Evolutionary conservation across 2,888 invertebrate species (phyloP), one percentile per base, ranked within the genome.

Genomic region (Apodemia zela): DNA sequence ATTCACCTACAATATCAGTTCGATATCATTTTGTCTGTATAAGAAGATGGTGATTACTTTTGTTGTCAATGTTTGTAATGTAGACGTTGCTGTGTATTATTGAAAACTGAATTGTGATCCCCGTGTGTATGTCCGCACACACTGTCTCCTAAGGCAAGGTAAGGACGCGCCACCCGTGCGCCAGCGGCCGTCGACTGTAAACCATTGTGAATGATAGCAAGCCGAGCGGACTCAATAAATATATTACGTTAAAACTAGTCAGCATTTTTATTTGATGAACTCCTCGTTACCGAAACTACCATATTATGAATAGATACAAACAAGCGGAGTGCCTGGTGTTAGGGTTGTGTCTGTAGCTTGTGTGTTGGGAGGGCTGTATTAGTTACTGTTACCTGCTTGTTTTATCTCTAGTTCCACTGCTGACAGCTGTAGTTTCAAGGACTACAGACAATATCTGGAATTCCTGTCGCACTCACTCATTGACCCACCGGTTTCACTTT

Each of bases 151-250:
- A 33, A 33, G 38, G 11, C 18, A 18, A 18, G 51, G 51, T n/a
- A n/a, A 51, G 49, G 10, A 18, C 4, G 21, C n/a, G n/a, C n/a
- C n/a, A n/a, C n/a, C n/a, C n/a, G 51, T 51, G 51, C 18, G 61
- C 15, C 51, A 10, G 18, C 47, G 38, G n/a, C 38, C 42, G 25
- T 3, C 42, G 33, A 35, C 25, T 61, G 57, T 51, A 18, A 33
- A 47, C n/a, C 58, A 70, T 66, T 68, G 69, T 67, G 64, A 67
- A 69, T 66, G 69, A 69, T 67, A 69, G 67, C 65, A 65, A 67
- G 49, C 62, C 63, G 70, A 71, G 69, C 68, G 69, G 68, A 67
- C 72, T 73, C 72, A 72, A 73, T 74, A 74, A 73, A 74, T 74
- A 67, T 71, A 54, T 65, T 65, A 65, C 68, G 68, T 66, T 66